phyloP scores from a whole-genome alignment of 2,888 invertebrate genomes.

The Ernsta delagoae region DNA sequence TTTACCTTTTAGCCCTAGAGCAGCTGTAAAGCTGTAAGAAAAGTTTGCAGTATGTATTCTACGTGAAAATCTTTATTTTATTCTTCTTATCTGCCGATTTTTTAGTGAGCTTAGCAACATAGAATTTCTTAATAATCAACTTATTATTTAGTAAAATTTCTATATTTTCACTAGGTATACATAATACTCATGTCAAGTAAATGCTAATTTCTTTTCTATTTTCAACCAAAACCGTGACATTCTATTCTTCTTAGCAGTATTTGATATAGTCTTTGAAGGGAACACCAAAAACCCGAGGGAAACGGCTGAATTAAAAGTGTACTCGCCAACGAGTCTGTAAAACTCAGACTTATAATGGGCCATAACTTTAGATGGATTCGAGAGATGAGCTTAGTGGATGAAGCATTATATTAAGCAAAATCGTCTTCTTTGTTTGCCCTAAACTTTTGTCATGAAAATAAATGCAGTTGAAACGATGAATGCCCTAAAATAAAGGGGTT shows the following conservation, averaged over 20 bases:
- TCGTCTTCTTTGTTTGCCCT: conserved; percentile 40
- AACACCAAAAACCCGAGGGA: conserved; percentile 32
- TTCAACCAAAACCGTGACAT: background rate
- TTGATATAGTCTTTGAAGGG: background rate
- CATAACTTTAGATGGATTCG: conserved; percentile 40
- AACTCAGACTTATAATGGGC: conserved; percentile 37
- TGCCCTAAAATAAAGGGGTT: background rate
- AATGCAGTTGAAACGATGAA: conserved; percentile 17
- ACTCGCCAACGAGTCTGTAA: conserved; percentile 33
- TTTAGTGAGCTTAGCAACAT: no score
- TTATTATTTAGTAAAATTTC: no score
- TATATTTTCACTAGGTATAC: no score
- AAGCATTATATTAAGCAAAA: conserved; percentile 40
- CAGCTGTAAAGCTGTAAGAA: no score
- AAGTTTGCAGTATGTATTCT: no score
- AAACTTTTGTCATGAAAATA: conserved; percentile 37
- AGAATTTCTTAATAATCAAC: no score
- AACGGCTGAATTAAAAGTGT: conserved; percentile 35
- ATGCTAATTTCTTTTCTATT: no score
- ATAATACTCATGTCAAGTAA: no score
- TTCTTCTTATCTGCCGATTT: no score
- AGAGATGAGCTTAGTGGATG: conserved; percentile 38
- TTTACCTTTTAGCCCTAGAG: no score
- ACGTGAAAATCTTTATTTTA: no score
- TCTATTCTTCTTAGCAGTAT: background rate